phyloP scores from a whole-genome alignment of 2,113 vertebrate species.

The Dicentrarchus labrax region DNA sequence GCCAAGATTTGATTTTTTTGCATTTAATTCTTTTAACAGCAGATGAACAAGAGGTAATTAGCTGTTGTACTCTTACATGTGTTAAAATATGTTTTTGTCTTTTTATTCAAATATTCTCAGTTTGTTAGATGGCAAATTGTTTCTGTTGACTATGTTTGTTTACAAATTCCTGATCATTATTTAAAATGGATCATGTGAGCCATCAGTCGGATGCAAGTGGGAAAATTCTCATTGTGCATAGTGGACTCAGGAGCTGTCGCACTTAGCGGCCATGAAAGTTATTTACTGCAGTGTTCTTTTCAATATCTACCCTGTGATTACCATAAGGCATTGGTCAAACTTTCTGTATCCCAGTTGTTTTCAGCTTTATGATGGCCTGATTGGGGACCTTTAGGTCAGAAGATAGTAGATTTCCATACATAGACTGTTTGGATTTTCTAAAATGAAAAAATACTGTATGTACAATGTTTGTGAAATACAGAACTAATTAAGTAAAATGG shows the following conservation, averaged over 20 bases:
- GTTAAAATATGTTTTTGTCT: background rate
- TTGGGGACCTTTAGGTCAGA: no score
- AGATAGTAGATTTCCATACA: background rate
- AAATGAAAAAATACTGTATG: background rate
- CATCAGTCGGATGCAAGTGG: background rate
- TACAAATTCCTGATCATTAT: background rate
- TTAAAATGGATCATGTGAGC: background rate
- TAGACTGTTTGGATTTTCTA: background rate
- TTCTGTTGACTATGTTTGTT: background rate
- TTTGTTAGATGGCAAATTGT: background rate
- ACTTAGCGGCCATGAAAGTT: background rate
- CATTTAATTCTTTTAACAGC: background rate
- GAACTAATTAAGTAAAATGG: background rate
- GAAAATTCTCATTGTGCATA: background rate
- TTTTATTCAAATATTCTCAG: background rate
- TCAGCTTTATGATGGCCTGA: background rate
- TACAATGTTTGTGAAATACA: background rate
- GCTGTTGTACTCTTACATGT: background rate
- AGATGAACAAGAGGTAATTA: background rate
- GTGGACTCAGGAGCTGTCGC: background rate
- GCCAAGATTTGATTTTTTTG: background rate
- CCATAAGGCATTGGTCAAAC: constrained; percentile 2
- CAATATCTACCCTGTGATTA: background rate
- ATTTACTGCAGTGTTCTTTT: background rate
- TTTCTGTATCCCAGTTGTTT: background rate